A percentile compares a stretch with the other conserved stretches of the same genome.
These are phyloP conservation scores for Eumacrocentrus americanus DNA, from an alignment of 2,888 invertebrate species.

Conservation along the genomic window DNA sequence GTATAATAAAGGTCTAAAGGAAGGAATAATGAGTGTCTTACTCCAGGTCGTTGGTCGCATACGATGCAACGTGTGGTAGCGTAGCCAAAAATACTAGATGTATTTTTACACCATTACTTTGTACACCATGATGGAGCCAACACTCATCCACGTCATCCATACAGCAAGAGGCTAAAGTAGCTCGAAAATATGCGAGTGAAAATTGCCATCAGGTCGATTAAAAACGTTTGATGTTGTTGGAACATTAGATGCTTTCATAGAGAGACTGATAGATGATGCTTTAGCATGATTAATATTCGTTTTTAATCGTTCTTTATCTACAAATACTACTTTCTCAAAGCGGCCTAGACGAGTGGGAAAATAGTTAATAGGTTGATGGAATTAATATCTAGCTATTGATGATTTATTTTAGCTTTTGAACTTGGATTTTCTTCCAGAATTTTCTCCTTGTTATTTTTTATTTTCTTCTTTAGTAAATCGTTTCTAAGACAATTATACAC, in stretches of 20 bases:
- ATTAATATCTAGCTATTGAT: neutral
- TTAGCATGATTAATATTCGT: neutral
- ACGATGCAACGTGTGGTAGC: slow-evolving; percentile 4
- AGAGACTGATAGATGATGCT: neutral
- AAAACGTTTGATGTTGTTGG: neutral
- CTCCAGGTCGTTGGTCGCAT: neutral
- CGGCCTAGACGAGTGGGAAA: neutral
- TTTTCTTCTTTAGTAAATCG: neutral
- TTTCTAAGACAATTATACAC: neutral
- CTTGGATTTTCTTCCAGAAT: too few species aligned
- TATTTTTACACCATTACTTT: slow-evolving; percentile 54
- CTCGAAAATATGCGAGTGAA: neutral
- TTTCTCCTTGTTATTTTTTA: neutral
- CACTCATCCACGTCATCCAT: slow-evolving; percentile 9
- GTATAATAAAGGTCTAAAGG: neutral
- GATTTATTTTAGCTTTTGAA: too few species aligned
- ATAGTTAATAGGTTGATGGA: neutral
- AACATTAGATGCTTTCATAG: neutral
- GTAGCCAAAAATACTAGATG: slow-evolving; percentile 53
- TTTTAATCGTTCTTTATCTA: neutral
- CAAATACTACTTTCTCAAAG: neutral
- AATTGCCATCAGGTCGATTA: neutral
- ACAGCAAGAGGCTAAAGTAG: slow-evolving; percentile 11
- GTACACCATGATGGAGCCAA: slow-evolving; percentile 34
- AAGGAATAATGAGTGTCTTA: neutral